Evolutionary conservation across 1,140 invertebrate species (phyloP), one percentile per base, ranked within the genome.

Genomic region (Pinna nobilis): DNA sequence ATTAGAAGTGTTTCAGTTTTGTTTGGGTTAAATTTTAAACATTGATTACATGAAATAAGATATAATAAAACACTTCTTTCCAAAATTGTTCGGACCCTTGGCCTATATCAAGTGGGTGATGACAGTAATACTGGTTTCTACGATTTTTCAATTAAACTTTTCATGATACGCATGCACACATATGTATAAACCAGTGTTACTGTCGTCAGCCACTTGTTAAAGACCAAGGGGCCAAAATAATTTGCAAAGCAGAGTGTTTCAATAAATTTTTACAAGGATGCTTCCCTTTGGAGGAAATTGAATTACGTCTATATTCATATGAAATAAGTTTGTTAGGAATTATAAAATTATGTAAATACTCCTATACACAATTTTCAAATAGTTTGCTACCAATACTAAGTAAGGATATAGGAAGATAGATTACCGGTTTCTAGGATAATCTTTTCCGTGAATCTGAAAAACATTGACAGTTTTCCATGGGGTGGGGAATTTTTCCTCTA

Each of bases 361-460:
- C n/a, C 9, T 44, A 44, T 50, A 63, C n/a, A 61, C 20, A 60
- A 30, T 25, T 37, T 61, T 61, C 68, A 28, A 70, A 51, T 4
- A 70, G 33, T 61, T 70, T 70, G 1, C 44, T 11, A 3, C 60
- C 13, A 25, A 30, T 59, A 28, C 15, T n/a, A 15, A 61, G 44
- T 4, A 70, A 30, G 9, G 53, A 70, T 11, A 70, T 63, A 0
- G 55, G 68, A n/a, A 53, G 35, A n/a, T 70, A 70, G 35, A 61
- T 70, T 13, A 18, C 23, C 9, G 32, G 32, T n/a, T 41, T 23
- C 3, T 47, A 15, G 39, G 39, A 28, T 25, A 15, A 15, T 30
- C 44, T 28, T 65, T 65, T 49, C 49, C 28, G 32, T 28, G 30
- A 49, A 65, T 9, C 11, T 39, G 37, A 2, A 65, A n/a, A 6